Evolutionary conservation across 2,113 vertebrate species (phyloP), one percentile per base, ranked within the genome.

Genomic region (Gobio gobio): DNA sequence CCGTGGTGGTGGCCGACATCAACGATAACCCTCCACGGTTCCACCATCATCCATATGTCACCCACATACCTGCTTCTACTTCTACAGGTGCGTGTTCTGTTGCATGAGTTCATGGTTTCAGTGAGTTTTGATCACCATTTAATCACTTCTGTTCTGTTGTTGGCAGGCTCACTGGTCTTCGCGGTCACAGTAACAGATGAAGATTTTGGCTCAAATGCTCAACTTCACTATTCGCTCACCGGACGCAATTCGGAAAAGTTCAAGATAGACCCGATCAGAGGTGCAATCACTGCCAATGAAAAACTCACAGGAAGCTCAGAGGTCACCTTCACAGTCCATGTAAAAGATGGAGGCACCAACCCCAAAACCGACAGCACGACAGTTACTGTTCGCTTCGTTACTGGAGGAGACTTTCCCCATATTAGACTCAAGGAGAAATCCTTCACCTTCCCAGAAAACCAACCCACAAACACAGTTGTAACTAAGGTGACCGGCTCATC

Each of bases 41-140:
- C 93, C 97, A 98, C 29, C 97, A 99, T 90, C 97, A 98, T 86
- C 98, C 98, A 1, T 99, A 99, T 0, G 98, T 99, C 89, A 99
- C 98, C 1, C 97, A 99, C 5, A 94, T 99, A 36, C 96, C 98
- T 0, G 96, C 97, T 0, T 96, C 96, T 33, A 94, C 97, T 13
- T 63, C 93, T 20, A 90, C 97, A 95, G 98, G 98, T 99, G 87
- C 90, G 86, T 88, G 10, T 22, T 75, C n/a, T 61, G 22, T 59
- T 14, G 18, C 66, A 45, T 59, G 10, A 16, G 10, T n/a, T 79
- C 1, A 59, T 20, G 64, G n/a, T 29, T 49, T 26, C 6, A 20
- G 16, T 70, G 20, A 40, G 8, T 51, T 36, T 5, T 43, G 24
- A 36, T 29, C 0, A 73, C 10, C 40, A 22, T 43, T 36, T 70